Conservation (phyloP, 1,140 invertebrate species). For the Trichonephila inaurata region DNA sequence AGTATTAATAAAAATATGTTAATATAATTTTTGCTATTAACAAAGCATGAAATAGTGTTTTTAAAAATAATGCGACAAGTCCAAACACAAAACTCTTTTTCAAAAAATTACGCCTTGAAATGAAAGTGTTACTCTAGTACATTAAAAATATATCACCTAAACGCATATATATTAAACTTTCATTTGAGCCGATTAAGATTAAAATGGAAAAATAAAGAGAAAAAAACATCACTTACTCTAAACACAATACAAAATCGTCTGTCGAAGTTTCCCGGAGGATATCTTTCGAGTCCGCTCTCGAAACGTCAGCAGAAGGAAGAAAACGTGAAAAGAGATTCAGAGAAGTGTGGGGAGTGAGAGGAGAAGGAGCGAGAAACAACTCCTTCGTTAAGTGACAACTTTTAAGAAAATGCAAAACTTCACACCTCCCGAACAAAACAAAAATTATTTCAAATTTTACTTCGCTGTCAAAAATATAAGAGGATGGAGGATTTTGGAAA, state of each 20-base stretch:
- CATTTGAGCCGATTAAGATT: neutral
- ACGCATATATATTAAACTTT: too few species aligned
- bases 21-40: too few species aligned
- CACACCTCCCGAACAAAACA: neutral
- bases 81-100: too few species aligned
- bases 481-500: neutral
- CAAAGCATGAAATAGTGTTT: too few species aligned
- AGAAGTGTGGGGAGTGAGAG: neutral
- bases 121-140: too few species aligned
- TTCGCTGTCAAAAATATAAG: slow-evolving; percentile 7
- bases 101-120: too few species aligned
- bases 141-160: too few species aligned
- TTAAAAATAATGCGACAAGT: too few species aligned
- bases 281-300: neutral
- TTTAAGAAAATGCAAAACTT: slow-evolving; percentile 36
- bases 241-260: neutral
- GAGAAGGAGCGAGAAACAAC: neutral
- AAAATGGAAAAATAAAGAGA: neutral
- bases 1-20: too few species aligned
- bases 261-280: neutral
- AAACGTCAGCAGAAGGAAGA: neutral
- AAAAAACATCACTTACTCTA: neutral
- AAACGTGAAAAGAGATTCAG: neutral
- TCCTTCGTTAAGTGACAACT: slow-evolving; percentile 2
- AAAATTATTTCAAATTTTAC: slow-evolving; percentile 1